Base-by-base conservation (phyloP, 2,113 vertebrate genomes). In the Hucho hucho region DNA sequence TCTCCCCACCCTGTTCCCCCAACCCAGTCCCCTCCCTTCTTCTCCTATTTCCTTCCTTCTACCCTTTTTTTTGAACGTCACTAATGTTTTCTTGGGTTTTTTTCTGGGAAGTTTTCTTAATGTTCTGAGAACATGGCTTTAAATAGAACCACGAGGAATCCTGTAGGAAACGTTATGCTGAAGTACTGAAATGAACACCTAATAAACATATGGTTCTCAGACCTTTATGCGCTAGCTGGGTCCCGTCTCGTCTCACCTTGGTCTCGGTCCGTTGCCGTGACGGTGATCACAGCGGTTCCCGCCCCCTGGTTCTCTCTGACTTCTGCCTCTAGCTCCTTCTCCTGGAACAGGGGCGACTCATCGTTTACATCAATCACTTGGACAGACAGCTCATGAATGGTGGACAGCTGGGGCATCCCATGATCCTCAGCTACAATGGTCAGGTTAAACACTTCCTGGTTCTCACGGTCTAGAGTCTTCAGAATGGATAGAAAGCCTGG, bases 331-430 rank as follows among this genome's bases (percentile, higher is more conserved):
- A 97, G 97, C 59, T 94, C 92, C 0, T 87, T 88, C 18, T 89
- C 88, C 74, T 94, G 93, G 79, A 99, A 99, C 61, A 81, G 6
- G 0, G 98, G 98, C 0, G 94, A 88, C 84, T 99, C 96, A 0
- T 99, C 98, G 0, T 99, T 99, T 75, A 98, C 91, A 0, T 99
- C 98, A 16, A 95, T 94, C 26, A 98, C 94, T 66, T 94, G 93
- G 73, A 98, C 92, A 0, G 91, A 92, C 73, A 98, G 88, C 4
- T 95, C 88, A 89, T 94, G 93, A 16, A 89, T 85, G 37, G 91
- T 89, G 0, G 95, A 96, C 25, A 93, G 96, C 58, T 93, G 93
- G 0, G 96, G 95, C 22, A 89, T 93, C 66, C 97, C 97, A 0
- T 98, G 96, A 79, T 99, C 97, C 0, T 87, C 89, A 5, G 95